phyloP scores from a whole-genome alignment of 2,888 invertebrate species.

The Ypsolopha scabrella region DNA sequence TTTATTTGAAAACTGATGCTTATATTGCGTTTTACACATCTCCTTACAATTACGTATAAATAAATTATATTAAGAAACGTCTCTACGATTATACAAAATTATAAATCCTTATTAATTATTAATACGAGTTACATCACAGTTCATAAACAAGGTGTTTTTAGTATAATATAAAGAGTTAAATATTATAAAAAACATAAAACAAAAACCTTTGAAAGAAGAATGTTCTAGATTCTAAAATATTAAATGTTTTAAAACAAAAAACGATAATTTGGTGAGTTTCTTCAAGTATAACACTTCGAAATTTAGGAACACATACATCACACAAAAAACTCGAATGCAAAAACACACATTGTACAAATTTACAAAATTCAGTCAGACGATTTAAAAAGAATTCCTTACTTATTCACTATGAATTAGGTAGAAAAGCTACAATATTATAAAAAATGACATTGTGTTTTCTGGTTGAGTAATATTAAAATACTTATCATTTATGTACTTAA shows the following conservation, averaged over 20 bases:
- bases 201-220: constrained; percentile 22
- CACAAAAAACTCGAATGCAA: constrained; percentile 21
- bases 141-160: constrained; percentile 59
- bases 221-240: constrained; percentile 16
- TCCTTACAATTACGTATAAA: constrained; percentile 51
- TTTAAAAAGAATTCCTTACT: constrained; percentile 35
- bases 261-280: constrained; percentile 59
- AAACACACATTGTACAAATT: constrained; percentile 28
- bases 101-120: constrained; percentile 53
- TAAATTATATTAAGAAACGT: constrained; percentile 63
- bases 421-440: constrained; percentile 55
- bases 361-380: constrained; percentile 26
- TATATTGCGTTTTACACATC: constrained; percentile 36
- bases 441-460: constrained; percentile 11
- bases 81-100: constrained; percentile 69
- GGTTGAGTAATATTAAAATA: constrained; percentile 47
- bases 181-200: constrained; percentile 44
- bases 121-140: constrained; percentile 71
- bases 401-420: constrained; percentile 33
- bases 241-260: constrained; percentile 38
- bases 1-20: constrained; percentile 25
- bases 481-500: constrained; percentile 40
- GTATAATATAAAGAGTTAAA: constrained; percentile 39
- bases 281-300: constrained; percentile 29
- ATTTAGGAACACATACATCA: constrained; percentile 59